phyloP scores from a whole-genome alignment of 2,113 vertebrate genomes.

The Pedionomus torquatus region DNA sequence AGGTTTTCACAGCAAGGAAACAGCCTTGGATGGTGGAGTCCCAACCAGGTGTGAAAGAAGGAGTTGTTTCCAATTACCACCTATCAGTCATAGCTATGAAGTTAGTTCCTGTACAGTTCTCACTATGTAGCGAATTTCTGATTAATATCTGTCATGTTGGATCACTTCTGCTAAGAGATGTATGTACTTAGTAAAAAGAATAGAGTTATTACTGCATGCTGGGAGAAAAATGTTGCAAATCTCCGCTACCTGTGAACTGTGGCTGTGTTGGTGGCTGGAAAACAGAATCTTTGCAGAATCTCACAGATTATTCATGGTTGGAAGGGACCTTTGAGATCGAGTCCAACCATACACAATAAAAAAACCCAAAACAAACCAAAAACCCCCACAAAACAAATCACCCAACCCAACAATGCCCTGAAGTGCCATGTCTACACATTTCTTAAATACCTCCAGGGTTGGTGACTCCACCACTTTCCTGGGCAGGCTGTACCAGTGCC shows the following conservation, averaged over 20 bases:
- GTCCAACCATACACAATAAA: too few species aligned
- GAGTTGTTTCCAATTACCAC: background rate
- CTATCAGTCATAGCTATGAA: background rate
- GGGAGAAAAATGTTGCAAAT: background rate
- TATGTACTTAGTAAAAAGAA: background rate
- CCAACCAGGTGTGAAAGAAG: background rate
- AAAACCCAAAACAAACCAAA: too few species aligned
- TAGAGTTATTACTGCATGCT: background rate
- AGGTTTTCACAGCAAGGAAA: background rate
- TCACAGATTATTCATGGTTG: too few species aligned
- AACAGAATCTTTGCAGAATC: too few species aligned
- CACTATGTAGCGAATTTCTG: background rate
- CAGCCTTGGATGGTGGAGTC: background rate
- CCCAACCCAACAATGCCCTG: too few species aligned
- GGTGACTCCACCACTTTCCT: too few species aligned
- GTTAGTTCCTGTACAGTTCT: background rate
- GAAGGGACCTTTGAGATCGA: too few species aligned
- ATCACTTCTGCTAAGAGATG: background rate
- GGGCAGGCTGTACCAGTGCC: too few species aligned
- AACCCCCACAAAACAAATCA: too few species aligned
- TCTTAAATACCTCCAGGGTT: too few species aligned
- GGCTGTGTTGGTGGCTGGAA: background rate
- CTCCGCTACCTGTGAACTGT: background rate
- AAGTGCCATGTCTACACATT: too few species aligned
- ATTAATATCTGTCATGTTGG: background rate